A percentile compares a stretch with the other conserved stretches of the same genome.
phyloP scores from a whole-genome alignment of 1,140 invertebrate genomes.

The Bombus superbus region DNA sequence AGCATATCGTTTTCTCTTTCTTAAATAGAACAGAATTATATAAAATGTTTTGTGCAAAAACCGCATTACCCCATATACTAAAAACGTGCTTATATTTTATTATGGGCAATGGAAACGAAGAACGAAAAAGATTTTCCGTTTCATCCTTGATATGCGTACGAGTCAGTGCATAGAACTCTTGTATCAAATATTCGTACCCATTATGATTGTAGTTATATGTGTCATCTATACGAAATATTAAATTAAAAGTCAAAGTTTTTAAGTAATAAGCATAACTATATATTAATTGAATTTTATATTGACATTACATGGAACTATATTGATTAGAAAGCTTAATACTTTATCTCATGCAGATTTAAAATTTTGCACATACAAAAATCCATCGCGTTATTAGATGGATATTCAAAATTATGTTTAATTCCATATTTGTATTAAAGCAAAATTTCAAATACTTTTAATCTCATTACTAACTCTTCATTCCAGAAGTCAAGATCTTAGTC shows the following conservation, averaged over 20 bases:
- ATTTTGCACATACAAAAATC: slow-evolving; percentile 10
- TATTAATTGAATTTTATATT: slow-evolving; percentile 6
- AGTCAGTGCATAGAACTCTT: slow-evolving; percentile 21
- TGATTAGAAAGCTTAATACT: neutral
- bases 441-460: neutral
- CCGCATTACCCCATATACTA: neutral
- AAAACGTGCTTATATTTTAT: neutral
- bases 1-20: slow-evolving; percentile 23
- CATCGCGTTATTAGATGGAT: neutral
- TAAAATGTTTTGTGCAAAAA: slow-evolving; percentile 19
- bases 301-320: neutral
- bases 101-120: slow-evolving; percentile 1
- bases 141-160: slow-evolving; percentile 27
- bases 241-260: slow-evolving; percentile 26
- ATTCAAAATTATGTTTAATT: slow-evolving; percentile 2
- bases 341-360: neutral
- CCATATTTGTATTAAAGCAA: neutral
- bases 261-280: neutral
- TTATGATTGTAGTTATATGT: slow-evolving; percentile 8
- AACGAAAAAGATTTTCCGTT: slow-evolving; percentile 2
- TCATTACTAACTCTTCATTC: slow-evolving; percentile 1
- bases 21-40: slow-evolving; percentile 4
- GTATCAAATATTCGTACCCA: slow-evolving; percentile 8
- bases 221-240: slow-evolving; percentile 16
- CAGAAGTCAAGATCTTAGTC: slow-evolving; percentile 22